Percentiles rank a stretch among this genome's conserved stretches.
phyloP scores from a whole-genome alignment of 1,140 invertebrate genomes.

The Hyles euphorbiae region DNA sequence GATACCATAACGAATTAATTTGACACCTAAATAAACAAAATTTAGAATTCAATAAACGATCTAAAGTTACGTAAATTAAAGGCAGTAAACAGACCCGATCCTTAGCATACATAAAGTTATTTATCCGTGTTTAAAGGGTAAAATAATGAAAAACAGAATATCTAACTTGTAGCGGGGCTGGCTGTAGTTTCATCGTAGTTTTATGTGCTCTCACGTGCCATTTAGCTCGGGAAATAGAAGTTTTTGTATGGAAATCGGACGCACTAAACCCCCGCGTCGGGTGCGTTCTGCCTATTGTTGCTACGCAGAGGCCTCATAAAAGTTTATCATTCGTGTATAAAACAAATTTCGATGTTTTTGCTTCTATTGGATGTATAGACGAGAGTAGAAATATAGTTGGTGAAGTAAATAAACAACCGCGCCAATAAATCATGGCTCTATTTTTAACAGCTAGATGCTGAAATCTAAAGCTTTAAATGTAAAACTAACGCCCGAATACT shows the following conservation, averaged over 20 bases:
- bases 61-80: too few relatives aligned
- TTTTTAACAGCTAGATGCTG: too few relatives aligned
- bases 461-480: too few relatives aligned
- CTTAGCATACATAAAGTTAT: conserved; percentile 2
- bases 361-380: conserved; percentile 1
- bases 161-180: conserved; percentile 28
- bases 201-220: conserved; percentile 66
- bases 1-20: too few relatives aligned
- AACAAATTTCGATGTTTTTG: conserved; percentile 27
- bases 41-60: too few relatives aligned
- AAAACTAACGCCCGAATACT: too few relatives aligned
- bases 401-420: too few relatives aligned
- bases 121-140: conserved; percentile 23
- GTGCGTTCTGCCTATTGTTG: conserved; percentile 58
- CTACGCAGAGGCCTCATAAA: conserved; percentile 62
- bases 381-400: too few relatives aligned
- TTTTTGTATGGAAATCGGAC: conserved; percentile 54
- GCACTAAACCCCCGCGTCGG: conserved; percentile 50
- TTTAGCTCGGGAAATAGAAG: conserved; percentile 51
- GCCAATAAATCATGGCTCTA: too few relatives aligned
- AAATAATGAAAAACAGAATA: conserved; percentile 29
- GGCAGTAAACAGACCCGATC: too few relatives aligned
- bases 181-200: conserved; percentile 64
- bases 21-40: too few relatives aligned
- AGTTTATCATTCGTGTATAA: conserved; percentile 57